These are phyloP conservation scores for Epinotia brunnichana DNA, from an alignment of 2,888 invertebrate species.

Conservation along the genomic window DNA sequence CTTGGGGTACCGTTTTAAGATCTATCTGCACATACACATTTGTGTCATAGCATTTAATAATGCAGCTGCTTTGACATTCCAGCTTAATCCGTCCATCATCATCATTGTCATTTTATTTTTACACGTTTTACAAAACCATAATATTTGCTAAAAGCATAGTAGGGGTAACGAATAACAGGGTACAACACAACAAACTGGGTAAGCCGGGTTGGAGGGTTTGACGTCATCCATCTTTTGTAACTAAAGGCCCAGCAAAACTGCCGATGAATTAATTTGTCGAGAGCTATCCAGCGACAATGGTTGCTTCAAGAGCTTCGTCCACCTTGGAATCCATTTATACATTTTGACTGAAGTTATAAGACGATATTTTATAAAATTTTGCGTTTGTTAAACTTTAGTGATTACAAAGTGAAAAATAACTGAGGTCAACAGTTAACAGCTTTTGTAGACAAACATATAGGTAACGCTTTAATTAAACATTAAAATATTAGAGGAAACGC, in stretches of 20 bases:
- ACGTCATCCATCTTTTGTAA: conserved; percentile 56
- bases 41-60: no score
- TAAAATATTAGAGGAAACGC: no score
- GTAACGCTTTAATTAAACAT: no score
- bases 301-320: conserved; percentile 22
- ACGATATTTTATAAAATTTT: conserved; percentile 10
- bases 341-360: conserved; percentile 23
- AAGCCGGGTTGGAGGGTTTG: conserved; percentile 60
- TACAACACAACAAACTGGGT: conserved; percentile 67
- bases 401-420: no score
- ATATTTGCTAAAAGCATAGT: conserved; percentile 49
- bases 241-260: conserved; percentile 49
- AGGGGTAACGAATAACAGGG: conserved; percentile 55
- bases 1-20: no score
- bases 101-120: no score
- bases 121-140: no score
- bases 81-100: no score
- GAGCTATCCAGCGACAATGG: conserved; percentile 42
- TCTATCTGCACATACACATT: no score
- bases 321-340: conserved; percentile 38
- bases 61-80: no score
- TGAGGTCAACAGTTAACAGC: no score
- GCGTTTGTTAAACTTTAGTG: background rate
- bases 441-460: no score
- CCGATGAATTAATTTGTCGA: conserved; percentile 45